Conservation (phyloP, 2,888 invertebrate species). For the Cheilosia soror region DNA sequence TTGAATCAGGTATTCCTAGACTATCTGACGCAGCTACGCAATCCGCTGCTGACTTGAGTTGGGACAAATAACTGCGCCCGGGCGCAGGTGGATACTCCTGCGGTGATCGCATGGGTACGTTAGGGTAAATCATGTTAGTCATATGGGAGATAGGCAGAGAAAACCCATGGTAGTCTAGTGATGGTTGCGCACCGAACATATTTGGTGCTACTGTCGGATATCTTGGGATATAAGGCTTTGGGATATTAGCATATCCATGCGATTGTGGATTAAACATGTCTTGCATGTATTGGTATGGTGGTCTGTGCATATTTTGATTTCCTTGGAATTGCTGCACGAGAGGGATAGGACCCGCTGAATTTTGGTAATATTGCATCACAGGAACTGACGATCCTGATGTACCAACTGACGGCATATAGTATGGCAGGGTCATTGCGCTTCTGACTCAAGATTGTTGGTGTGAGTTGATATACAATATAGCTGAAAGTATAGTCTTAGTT, state of each 20-base stretch:
- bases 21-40: conserved; percentile 2
- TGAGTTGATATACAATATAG: background rate
- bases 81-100: background rate
- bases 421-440: background rate
- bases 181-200: background rate
- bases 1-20: background rate
- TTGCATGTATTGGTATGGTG: background rate
- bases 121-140: conserved; percentile 2
- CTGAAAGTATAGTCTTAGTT: background rate
- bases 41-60: conserved; percentile 13
- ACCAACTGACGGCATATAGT: background rate
- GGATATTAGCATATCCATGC: no score
- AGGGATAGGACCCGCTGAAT: background rate
- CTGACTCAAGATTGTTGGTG: background rate
- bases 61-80: background rate
- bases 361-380: background rate
- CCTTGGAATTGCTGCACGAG: background rate
- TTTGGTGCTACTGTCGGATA: background rate
- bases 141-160: background rate
- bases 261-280: no score
- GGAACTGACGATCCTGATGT: background rate
- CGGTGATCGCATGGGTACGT: background rate
- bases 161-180: background rate
- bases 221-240: background rate
- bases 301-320: background rate